Conservation (phyloP, 2,113 vertebrate genomes). For the Rousettus leschenaultii region DNA sequence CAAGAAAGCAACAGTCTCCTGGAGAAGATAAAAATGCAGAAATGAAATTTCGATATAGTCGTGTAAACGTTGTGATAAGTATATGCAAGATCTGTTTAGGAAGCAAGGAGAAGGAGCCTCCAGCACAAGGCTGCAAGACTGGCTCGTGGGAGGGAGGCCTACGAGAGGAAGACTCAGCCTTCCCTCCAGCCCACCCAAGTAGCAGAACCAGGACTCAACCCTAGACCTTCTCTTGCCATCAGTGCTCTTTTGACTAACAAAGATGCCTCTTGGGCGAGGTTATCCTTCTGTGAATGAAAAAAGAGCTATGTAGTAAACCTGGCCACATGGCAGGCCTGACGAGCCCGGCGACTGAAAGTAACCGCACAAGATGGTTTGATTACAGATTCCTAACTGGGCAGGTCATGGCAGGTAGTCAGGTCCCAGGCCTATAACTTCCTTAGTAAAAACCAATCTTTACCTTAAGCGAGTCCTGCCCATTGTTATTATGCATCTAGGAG, state of each 20-base stretch:
- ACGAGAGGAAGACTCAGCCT: fast-evolving
- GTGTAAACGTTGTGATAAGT: background rate
- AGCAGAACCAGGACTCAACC: background rate
- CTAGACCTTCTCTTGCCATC: background rate
- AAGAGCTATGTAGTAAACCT: too few species aligned
- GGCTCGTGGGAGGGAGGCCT: background rate
- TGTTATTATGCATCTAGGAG: too few species aligned
- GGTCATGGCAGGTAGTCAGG: too few species aligned
- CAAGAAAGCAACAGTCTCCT: background rate
- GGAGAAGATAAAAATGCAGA: background rate
- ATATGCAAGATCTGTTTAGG: background rate
- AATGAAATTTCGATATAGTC: background rate
- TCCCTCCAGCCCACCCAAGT: too few species aligned
- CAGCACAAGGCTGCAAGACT: background rate
- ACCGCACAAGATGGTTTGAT: too few species aligned
- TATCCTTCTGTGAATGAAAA: background rate
- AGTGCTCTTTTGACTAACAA: background rate
- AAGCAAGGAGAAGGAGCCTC: background rate
- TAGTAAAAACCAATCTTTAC: too few species aligned
- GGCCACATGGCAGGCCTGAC: too few species aligned
- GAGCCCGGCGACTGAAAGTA: too few species aligned
- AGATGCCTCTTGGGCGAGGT: too few species aligned
- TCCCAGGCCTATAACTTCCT: too few species aligned
- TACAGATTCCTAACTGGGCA: too few species aligned
- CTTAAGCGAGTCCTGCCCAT: too few species aligned